Conservation (phyloP, 2,797 vertebrate genomes). For the Sternotherus odoratus region DNA sequence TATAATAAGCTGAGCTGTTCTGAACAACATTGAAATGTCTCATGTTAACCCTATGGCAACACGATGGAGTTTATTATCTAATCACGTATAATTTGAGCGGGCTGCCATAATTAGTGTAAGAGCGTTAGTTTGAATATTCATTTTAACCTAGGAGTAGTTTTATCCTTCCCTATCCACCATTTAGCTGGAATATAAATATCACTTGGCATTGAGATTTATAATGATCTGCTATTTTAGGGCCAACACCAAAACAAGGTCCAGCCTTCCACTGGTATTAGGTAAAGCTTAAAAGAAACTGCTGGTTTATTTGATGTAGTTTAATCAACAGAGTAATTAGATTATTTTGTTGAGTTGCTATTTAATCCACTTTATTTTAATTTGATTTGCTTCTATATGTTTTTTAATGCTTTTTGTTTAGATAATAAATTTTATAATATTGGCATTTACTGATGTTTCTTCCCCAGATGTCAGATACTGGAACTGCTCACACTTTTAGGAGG, state of each 20-base stretch:
- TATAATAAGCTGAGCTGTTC: not conserved
- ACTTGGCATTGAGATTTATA: constrained; percentile 5
- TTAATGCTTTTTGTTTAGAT: not conserved
- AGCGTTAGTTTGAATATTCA: constrained; percentile 30
- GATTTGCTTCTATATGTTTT: not conserved
- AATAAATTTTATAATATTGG: not conserved
- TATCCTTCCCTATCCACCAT: constrained; percentile 28
- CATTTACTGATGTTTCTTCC: not conserved
- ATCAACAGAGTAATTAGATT: not conserved
- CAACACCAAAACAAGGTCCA: constrained; percentile 4
- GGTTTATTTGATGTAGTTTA: constrained; percentile 12
- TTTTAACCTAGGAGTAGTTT: constrained; percentile 42
- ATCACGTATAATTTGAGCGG: constrained; percentile 20
- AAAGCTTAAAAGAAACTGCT: not conserved
- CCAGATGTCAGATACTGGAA: not conserved
- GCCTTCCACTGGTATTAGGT: not conserved
- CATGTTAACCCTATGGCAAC: constrained; percentile 31
- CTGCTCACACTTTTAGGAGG: not conserved
- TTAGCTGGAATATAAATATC: constrained; percentile 26
- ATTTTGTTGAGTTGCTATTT: not conserved
- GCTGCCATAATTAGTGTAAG: constrained; percentile 47
- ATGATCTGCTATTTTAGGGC: not conserved
- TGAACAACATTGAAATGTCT: not conserved
- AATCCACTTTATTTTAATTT: not conserved
- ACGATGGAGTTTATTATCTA: constrained; percentile 43